These are phyloP conservation scores for Cerastoderma edule DNA, from an alignment of 2,888 invertebrate species.

Conservation along the genomic window DNA sequence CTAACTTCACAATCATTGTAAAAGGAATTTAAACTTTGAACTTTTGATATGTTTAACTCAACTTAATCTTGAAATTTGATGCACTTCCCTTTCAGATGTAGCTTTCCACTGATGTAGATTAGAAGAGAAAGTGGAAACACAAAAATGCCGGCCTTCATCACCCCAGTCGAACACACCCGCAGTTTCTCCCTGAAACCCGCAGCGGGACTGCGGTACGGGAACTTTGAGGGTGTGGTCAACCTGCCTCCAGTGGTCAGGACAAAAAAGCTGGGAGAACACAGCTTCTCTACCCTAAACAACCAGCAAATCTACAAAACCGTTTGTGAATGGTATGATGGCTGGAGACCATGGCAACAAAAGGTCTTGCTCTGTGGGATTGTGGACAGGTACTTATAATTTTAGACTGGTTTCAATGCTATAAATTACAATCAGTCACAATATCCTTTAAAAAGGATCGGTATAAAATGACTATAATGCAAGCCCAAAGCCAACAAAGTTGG, in stretches of 20 bases:
- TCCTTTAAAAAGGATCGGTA: no score
- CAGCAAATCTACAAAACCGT: slow-evolving; percentile 77
- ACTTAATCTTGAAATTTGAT: neutral
- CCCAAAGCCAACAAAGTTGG: no score
- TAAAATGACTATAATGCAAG: no score
- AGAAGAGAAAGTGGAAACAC: slow-evolving; percentile 10
- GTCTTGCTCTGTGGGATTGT: slow-evolving; percentile 77
- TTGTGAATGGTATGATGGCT: slow-evolving; percentile 77
- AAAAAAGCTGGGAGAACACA: slow-evolving; percentile 47
- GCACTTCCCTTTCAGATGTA: slow-evolving; percentile 1
- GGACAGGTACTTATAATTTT: slow-evolving; percentile 70
- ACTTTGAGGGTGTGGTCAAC: slow-evolving; percentile 73
- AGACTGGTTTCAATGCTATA: no score
- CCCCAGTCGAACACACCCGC: slow-evolving; percentile 69
- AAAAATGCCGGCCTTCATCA: slow-evolving; percentile 70
- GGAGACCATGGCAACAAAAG: slow-evolving; percentile 80
- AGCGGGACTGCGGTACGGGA: slow-evolving; percentile 72
- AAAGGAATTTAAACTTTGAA: no score
- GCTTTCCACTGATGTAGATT: neutral
- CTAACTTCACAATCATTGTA: no score
- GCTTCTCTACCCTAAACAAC: slow-evolving; percentile 71
- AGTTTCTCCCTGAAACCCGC: slow-evolving; percentile 67
- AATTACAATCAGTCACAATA: no score
- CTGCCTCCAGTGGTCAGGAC: slow-evolving; percentile 67
- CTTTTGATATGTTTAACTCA: no score